phyloP scores from a whole-genome alignment of 2,797 vertebrate genomes.

The Momotus momota region DNA sequence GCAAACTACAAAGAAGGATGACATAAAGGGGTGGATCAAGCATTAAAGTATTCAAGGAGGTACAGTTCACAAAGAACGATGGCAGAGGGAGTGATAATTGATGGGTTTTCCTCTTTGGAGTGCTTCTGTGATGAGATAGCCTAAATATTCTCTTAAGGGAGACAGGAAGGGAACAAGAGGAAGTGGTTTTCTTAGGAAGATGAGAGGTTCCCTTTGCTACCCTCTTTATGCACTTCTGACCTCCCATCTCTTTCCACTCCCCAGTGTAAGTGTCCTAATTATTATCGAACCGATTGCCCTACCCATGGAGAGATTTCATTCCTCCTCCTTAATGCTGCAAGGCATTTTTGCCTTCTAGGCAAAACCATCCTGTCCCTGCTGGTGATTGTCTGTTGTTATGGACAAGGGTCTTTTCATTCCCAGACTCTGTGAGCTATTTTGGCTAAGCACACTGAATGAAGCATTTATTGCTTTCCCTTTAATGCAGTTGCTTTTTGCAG shows the following conservation, averaged over 20 bases:
- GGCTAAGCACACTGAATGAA: constrained; percentile 11
- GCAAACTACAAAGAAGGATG: neutral
- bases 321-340: neutral
- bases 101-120: neutral
- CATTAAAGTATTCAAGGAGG: neutral
- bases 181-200: neutral
- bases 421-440: constrained; percentile 13
- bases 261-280: neutral
- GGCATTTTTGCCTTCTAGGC: neutral
- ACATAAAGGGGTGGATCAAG: neutral
- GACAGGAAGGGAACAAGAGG: neutral
- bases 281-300: neutral
- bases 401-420: constrained; percentile 49
- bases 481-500: constrained; percentile 8
- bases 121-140: neutral
- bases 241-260: neutral
- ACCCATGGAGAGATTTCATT: neutral
- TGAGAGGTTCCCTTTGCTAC: neutral
- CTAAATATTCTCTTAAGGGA: neutral
- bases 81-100: neutral
- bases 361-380: constrained; percentile 10
- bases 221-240: neutral
- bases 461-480: constrained; percentile 25
- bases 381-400: neutral
- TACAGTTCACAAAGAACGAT: neutral